phyloP scores from a whole-genome alignment of 2,797 vertebrate species.

The Hemibagrus guttatus region DNA sequence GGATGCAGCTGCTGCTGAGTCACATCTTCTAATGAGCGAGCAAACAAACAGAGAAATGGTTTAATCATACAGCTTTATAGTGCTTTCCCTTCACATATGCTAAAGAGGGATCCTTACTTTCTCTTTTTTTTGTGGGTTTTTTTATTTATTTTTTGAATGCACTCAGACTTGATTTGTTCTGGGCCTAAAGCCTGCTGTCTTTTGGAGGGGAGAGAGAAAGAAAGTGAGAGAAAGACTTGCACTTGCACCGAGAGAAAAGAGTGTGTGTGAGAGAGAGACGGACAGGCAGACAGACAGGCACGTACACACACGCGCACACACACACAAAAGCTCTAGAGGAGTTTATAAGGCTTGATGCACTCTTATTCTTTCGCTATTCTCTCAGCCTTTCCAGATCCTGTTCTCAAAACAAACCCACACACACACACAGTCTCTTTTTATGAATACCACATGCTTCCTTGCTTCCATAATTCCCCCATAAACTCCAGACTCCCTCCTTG shows the following conservation, averaged over 20 bases:
- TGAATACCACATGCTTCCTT: slow-evolving; percentile 68
- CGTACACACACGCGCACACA: too few species aligned
- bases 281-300: neutral
- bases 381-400: slow-evolving; percentile 9
- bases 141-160: neutral
- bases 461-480: slow-evolving; percentile 57
- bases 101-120: neutral
- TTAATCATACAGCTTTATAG: neutral
- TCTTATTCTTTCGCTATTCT: slow-evolving; percentile 9
- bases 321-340: neutral
- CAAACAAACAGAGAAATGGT: neutral
- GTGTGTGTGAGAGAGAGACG: too few species aligned
- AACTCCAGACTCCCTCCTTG: slow-evolving; percentile 63
- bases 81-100: neutral
- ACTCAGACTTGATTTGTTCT: neutral
- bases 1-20: slow-evolving; percentile 17
- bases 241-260: neutral
- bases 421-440: slow-evolving; percentile 58
- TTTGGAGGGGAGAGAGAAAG: neutral
- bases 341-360: neutral
- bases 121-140: neutral
- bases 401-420: slow-evolving; percentile 51
- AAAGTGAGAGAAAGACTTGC: neutral
- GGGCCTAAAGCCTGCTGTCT: neutral
- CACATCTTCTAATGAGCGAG: neutral